A percentile compares a stretch with the other conserved stretches of the same genome.
These are phyloP conservation scores for Sebastiscus albofasciatus DNA, from an alignment of 2,797 vertebrate genomes.

Conservation along the genomic window DNA sequence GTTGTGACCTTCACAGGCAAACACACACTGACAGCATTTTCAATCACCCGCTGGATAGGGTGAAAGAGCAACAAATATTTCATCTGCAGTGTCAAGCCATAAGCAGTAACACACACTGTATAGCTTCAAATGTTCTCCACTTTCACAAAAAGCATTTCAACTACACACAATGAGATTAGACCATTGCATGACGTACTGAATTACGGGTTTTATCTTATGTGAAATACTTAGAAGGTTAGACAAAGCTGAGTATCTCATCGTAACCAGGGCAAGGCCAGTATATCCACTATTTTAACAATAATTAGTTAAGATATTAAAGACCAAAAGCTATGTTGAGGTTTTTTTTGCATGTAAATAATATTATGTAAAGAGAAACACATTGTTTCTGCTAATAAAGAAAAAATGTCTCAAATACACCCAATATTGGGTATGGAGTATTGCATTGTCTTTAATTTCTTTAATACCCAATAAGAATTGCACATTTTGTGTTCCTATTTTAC, in stretches of 20 bases:
- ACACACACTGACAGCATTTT: conserved; percentile 52
- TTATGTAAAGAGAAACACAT: not conserved
- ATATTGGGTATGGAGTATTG: not conserved
- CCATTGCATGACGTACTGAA: conserved; percentile 28
- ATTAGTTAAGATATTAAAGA: not conserved
- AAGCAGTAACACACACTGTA: conserved; percentile 11
- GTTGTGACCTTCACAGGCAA: conserved; percentile 57
- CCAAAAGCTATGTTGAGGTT: not conserved
- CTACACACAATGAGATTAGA: conserved; percentile 48
- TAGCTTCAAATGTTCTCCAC: conserved; percentile 24
- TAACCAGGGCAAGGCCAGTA: conserved; percentile 36
- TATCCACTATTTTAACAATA: not conserved
- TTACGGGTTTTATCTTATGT: conserved; percentile 69
- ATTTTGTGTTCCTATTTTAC: not conserved
- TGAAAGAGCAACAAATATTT: conserved; percentile 48
- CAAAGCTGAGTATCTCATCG: conserved; percentile 17
- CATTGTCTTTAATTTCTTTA: not conserved
- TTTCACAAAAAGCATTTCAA: conserved; percentile 37
- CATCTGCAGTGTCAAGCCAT: conserved; percentile 30
- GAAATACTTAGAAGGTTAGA: conserved; percentile 64
- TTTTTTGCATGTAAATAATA: not conserved
- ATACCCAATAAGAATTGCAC: not conserved
- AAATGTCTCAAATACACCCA: not conserved
- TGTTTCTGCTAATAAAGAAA: not conserved
- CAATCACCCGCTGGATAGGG: conserved; percentile 49